Evolutionary conservation across 2,888 invertebrate genomes (phyloP).

Genomic region (Orchesella flavescens): DNA sequence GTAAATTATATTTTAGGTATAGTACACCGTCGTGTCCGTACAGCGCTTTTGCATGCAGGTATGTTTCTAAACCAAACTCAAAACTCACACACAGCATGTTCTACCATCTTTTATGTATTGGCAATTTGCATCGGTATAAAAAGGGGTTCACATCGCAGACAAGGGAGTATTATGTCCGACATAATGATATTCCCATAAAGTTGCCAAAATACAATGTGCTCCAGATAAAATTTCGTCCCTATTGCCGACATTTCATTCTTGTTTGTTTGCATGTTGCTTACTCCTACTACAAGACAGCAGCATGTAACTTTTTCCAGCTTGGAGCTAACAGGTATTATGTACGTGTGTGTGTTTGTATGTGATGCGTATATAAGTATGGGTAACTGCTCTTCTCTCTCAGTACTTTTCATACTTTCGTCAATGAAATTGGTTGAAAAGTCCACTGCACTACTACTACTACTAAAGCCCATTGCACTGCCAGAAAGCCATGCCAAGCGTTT

Average conservation of each 20-base stretch:
- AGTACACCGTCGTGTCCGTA: not conserved
- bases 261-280: conserved; percentile 15
- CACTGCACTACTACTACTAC: not conserved
- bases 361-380: not conserved
- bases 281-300: not conserved
- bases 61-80: too few species aligned
- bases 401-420: not conserved
- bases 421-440: conserved; percentile 1
- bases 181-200: conserved; percentile 38
- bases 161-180: conserved; percentile 27
- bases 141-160: not conserved
- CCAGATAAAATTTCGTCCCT: conserved; percentile 31
- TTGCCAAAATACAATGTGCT: conserved; percentile 23
- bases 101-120: too few species aligned
- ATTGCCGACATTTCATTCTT: conserved; percentile 16
- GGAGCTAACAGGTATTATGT: conserved; percentile 22
- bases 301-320: conserved; percentile 20
- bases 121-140: conserved; percentile 12
- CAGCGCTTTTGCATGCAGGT: too few species aligned
- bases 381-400: too few species aligned
- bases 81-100: too few species aligned
- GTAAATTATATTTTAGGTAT: conserved; percentile 7
- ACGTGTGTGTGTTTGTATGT: conserved; percentile 3
- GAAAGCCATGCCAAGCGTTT: conserved; percentile 15
- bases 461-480: not conserved